Evolutionary conservation across 2,888 invertebrate species (phyloP).

Genomic region (Herminia tarsipennalis): DNA sequence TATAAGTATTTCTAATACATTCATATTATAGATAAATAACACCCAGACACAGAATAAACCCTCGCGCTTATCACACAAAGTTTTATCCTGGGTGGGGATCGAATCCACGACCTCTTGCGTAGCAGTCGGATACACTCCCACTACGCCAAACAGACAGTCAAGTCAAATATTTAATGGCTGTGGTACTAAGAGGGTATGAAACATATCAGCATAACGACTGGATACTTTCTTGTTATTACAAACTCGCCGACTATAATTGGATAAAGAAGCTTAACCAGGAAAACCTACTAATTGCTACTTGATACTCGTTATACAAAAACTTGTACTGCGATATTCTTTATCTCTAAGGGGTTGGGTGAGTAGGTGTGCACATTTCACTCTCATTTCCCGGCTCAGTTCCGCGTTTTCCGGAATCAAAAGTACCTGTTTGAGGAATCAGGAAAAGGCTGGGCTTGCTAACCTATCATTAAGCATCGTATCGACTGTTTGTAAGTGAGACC

Average conservation of each 20-base stretch:
- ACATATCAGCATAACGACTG: background rate
- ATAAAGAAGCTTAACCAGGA: slow-evolving; percentile 49
- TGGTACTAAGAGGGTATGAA: background rate
- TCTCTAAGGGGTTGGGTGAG: slow-evolving; percentile 39
- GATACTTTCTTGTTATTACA: slow-evolving; percentile 18
- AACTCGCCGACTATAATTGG: slow-evolving; percentile 34
- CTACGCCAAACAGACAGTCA: too few species aligned
- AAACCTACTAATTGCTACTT: slow-evolving; percentile 49
- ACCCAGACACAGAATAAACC: too few species aligned
- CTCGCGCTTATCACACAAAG: too few species aligned
- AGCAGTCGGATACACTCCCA: too few species aligned
- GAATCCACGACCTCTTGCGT: too few species aligned
- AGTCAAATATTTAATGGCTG: background rate
- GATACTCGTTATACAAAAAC: slow-evolving; percentile 29
- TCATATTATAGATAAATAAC: too few species aligned
- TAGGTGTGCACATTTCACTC: slow-evolving; percentile 58
- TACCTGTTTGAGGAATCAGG: slow-evolving; percentile 60
- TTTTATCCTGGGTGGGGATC: too few species aligned
- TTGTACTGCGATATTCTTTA: slow-evolving; percentile 33
- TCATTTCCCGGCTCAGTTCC: slow-evolving; percentile 56
- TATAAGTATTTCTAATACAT: too few species aligned
- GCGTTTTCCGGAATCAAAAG: slow-evolving; percentile 56
- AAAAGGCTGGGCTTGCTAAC: slow-evolving; percentile 48
- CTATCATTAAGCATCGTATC: slow-evolving; percentile 49
- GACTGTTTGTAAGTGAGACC: slow-evolving; percentile 14